A percentile compares a stretch with the other conserved stretches of the same genome.
Evolutionary conservation across 2,113 vertebrate species (phyloP).

Genomic region (Ceyx margarethae): DNA sequence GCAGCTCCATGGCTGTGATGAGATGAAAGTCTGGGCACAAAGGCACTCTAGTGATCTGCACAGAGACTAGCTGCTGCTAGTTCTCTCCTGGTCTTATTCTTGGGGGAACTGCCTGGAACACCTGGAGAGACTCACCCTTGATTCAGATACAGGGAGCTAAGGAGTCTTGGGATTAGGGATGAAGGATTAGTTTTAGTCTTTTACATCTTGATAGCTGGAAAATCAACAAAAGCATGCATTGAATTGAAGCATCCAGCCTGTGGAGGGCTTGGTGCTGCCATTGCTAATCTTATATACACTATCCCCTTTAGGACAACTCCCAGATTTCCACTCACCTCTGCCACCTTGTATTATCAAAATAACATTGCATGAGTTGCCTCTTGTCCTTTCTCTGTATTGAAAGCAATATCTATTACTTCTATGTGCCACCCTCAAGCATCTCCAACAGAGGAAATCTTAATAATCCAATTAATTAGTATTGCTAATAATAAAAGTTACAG

Average conservation of each 20-base stretch:
- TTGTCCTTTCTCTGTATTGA: background rate
- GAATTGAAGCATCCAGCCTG: background rate
- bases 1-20: background rate
- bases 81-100: background rate
- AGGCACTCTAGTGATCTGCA: fast-evolving
- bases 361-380: background rate
- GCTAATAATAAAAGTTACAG: conserved; percentile 33
- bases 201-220: background rate
- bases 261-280: background rate
- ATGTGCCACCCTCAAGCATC: background rate
- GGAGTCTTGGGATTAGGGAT: background rate
- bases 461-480: conserved; percentile 49
- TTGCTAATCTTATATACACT: background rate
- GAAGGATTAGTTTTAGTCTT: background rate
- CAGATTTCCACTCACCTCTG: background rate
- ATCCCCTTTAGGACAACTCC: background rate
- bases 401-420: background rate
- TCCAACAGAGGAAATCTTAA: conserved; percentile 7
- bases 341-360: background rate
- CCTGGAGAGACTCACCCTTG: background rate
- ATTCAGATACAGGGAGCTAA: background rate
- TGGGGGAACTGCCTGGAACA: background rate
- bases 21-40: background rate
- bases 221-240: background rate
- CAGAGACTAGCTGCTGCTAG: background rate